Evolutionary conservation across 2,797 vertebrate genomes (phyloP), one percentile per base, ranked within the genome.

Genomic region (Oreortyx pictus): DNA sequence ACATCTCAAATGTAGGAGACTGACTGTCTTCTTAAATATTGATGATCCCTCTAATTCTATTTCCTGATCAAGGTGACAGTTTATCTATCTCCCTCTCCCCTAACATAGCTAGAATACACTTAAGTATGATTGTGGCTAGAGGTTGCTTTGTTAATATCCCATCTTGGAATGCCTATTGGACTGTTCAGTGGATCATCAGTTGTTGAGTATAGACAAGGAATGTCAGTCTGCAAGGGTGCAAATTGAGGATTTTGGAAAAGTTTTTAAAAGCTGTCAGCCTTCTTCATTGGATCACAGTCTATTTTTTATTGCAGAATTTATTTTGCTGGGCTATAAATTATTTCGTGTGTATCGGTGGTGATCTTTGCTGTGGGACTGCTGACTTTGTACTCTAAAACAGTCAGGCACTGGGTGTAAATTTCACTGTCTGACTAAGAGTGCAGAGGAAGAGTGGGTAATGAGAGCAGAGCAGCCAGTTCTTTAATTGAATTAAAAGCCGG

Each of bases 401-500:
- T 97, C 97, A 95, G 97, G 97, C 96, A 97, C 97, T 73, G 95
- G 97, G 97, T 97, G 97, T 97, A 98, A 98, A 98, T 98, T 98
- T 98, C 97, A 97, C 97, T 94, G 97, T 96, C 97, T 98, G 98
- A 97, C 96, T 98, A 98, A 97, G 98, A 98, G 98, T 97, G 97
- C 98, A 98, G 97, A 97, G 98, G 97, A 98, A 98, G 98, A 98
- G 98, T 97, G 97, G 98, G 98, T 99, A 99, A 99, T 98, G 98
- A 98, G 98, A 98, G 97, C 94, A 95, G 97, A 98, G 98, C 98
- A 98, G 98, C 98, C 98, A 98, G 98, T 98, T 97, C 98, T 98
- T 98, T 99, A 99, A 99, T 99, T 99, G 98, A 99, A 99, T 99
- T 99, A 99, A 99, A 99, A 99, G 98, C 98, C 83, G 96, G 97